Percentiles rank a stretch among this genome's conserved stretches.
phyloP scores from a whole-genome alignment of 2,888 invertebrate species.

The Exocentrus adspersus region DNA sequence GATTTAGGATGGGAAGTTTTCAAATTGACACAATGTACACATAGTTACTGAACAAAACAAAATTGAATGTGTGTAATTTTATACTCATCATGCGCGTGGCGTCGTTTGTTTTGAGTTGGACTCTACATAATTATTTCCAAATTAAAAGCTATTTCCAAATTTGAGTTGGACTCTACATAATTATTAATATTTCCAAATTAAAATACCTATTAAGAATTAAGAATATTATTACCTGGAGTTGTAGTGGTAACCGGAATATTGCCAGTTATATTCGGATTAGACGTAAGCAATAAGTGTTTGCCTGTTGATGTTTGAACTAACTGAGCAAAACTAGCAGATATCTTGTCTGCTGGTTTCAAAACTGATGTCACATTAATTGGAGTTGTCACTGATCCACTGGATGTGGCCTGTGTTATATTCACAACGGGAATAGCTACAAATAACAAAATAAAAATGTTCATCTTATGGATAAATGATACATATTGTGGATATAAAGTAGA shows the following conservation, averaged over 20 bases:
- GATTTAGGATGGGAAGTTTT: too few species aligned
- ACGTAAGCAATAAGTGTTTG: slow-evolving; percentile 74
- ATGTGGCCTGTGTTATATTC: slow-evolving; percentile 49
- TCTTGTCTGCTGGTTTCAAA: slow-evolving; percentile 58
- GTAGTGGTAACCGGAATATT: slow-evolving; percentile 59
- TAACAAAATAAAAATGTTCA: slow-evolving; percentile 23
- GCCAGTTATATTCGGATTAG: slow-evolving; percentile 62
- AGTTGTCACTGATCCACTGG: slow-evolving; percentile 49
- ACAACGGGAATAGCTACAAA: slow-evolving; percentile 65
- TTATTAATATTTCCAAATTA: too few species aligned
- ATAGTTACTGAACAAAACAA: too few species aligned
- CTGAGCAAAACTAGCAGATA: slow-evolving; percentile 68
- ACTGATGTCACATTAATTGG: slow-evolving; percentile 56
- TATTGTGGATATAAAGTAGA: too few species aligned
- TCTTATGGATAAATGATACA: slow-evolving; percentile 6
- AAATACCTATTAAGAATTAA: too few species aligned
- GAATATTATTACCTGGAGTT: slow-evolving; percentile 52
- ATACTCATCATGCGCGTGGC: too few species aligned
- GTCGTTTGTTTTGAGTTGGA: too few species aligned
- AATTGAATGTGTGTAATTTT: too few species aligned
- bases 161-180: too few species aligned
- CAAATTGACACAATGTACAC: too few species aligned
- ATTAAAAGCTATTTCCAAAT: too few species aligned
- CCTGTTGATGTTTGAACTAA: slow-evolving; percentile 78
- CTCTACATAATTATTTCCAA: too few species aligned